phyloP scores from a whole-genome alignment of 2,888 invertebrate species.

The Cheilosia grossa region DNA sequence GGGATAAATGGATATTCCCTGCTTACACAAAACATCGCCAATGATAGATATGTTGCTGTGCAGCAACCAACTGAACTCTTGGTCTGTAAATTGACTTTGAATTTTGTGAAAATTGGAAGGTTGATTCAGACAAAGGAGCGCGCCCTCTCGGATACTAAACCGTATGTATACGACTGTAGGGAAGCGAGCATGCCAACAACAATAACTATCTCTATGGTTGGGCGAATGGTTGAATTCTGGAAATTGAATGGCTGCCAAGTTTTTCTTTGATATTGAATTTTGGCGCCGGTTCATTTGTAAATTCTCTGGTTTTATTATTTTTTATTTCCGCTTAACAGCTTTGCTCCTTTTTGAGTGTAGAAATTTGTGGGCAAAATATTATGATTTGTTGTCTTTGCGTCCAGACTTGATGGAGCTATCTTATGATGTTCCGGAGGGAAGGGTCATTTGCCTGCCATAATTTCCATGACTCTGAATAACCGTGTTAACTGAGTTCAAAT shows the following conservation, averaged over 20 bases:
- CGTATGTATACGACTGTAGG: neutral
- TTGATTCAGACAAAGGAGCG: constrained; percentile 61
- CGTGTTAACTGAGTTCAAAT: constrained; percentile 6
- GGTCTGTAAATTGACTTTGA: constrained; percentile 64
- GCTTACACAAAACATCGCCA: constrained; percentile 40
- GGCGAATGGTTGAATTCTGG: constrained; percentile 19
- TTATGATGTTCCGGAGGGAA: neutral
- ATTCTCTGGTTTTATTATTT: constrained; percentile 71
- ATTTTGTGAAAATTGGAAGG: constrained; percentile 61
- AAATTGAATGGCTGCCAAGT: constrained; percentile 69
- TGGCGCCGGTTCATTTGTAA: constrained; percentile 71
- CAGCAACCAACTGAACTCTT: constrained; percentile 41
- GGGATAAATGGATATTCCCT: constrained; percentile 40
- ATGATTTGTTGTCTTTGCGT: constrained; percentile 60
- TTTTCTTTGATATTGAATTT: constrained; percentile 70
- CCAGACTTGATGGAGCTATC: constrained; percentile 64
- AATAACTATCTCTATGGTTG: constrained; percentile 58
- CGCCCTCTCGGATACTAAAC: constrained; percentile 41
- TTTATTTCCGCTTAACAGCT: constrained; percentile 61
- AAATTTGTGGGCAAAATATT: constrained; percentile 46
- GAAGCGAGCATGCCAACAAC: constrained; percentile 30
- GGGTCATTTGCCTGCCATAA: neutral
- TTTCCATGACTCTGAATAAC: neutral
- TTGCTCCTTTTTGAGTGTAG: constrained; percentile 45
- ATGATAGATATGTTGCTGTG: constrained; percentile 48